phyloP scores from a whole-genome alignment of 1,140 invertebrate genomes.

The Eupeodes corollae region DNA sequence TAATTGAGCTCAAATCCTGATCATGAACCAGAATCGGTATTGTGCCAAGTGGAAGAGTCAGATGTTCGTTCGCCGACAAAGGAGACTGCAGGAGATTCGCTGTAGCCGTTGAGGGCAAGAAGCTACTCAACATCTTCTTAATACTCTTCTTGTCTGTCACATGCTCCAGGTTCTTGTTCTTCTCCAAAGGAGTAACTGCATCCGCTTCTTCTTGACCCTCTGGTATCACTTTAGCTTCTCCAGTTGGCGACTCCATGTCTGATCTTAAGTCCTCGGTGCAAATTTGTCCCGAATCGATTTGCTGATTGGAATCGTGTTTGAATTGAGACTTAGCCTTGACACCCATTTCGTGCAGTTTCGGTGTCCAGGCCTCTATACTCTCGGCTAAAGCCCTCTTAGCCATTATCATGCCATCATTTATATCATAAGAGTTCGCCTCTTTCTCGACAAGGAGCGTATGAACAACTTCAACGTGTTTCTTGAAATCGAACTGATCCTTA shows the following conservation, averaged over 20 bases:
- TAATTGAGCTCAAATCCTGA: conserved; percentile 78
- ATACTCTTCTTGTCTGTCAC: conserved; percentile 52
- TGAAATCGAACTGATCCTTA: conserved; percentile 58
- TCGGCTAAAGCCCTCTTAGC: conserved; percentile 27
- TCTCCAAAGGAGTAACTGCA: neutral
- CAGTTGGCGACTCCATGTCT: conserved; percentile 10
- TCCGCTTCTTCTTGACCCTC: neutral
- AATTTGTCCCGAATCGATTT: conserved; percentile 25
- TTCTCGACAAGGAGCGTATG: conserved; percentile 41
- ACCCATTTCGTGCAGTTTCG: conserved; percentile 23
- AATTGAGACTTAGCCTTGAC: conserved; percentile 15
- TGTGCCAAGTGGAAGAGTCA: conserved; percentile 43
- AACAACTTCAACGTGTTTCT: conserved; percentile 61
- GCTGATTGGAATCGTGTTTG: conserved; percentile 7
- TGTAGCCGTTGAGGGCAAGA: conserved; percentile 45
- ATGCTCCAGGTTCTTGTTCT: neutral
- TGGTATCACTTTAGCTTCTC: conserved; percentile 1
- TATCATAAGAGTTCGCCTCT: conserved; percentile 26
- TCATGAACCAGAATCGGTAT: conserved; percentile 72
- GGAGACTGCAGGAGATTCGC: conserved; percentile 44
- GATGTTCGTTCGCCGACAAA: conserved; percentile 53
- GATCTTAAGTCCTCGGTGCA: conserved; percentile 31
- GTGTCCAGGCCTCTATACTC: conserved; percentile 31
- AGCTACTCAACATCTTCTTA: conserved; percentile 57
- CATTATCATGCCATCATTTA: conserved; percentile 27